Percentiles rank a stretch among this genome's conserved stretches.
Evolutionary conservation across 2,888 invertebrate genomes (phyloP).

Genomic region (Melinaea marsaeus): DNA sequence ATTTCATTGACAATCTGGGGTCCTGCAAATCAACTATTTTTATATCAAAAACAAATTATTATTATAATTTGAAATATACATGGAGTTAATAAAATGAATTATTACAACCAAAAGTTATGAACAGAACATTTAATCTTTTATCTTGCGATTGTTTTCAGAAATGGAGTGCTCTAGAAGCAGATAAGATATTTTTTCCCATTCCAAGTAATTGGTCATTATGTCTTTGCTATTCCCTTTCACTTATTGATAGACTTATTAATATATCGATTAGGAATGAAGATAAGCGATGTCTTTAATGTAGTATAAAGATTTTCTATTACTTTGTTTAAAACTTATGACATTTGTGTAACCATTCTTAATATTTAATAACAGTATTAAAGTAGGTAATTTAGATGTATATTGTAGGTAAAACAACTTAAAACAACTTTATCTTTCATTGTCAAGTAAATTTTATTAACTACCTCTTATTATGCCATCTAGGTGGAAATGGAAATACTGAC

Average conservation of each 20-base stretch:
- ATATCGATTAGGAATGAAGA: constrained; percentile 35
- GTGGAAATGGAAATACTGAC: no score
- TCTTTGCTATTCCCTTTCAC: constrained; percentile 41
- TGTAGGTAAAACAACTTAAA: no score
- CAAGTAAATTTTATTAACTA: constrained; percentile 7
- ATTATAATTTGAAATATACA: no score
- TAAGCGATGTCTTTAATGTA: constrained; percentile 13
- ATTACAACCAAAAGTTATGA: neutral
- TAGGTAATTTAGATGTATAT: neutral
- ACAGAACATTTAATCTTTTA: neutral
- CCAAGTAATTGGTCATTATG: constrained; percentile 60
- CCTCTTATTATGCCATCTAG: no score
- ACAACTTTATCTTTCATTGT: constrained; percentile 39
- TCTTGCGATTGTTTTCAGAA: constrained; percentile 9
- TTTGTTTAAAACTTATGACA: neutral
- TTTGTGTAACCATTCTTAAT: no score
- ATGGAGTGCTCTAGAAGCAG: constrained; percentile 35
- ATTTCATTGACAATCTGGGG: no score
- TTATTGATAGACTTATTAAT: constrained; percentile 41
- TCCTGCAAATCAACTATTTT: no score
- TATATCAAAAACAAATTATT: no score
- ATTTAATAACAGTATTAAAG: no score
- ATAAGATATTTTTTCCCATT: constrained; percentile 56
- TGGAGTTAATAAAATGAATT: neutral
- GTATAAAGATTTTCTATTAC: neutral